These are phyloP conservation scores for Choreutis nemorana DNA, from an alignment of 2,888 invertebrate genomes.

Conservation along the genomic window DNA sequence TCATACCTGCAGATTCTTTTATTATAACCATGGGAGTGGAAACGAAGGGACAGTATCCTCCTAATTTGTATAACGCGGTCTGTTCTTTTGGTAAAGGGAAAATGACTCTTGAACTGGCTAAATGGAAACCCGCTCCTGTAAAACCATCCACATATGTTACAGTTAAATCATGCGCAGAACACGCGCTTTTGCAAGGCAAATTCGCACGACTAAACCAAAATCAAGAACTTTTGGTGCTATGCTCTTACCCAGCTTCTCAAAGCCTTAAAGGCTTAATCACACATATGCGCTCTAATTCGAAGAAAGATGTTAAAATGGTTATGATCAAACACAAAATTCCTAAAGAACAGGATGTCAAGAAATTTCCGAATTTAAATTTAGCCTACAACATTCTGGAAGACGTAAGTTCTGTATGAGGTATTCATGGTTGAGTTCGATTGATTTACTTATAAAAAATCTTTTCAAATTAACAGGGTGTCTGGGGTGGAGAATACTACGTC, in stretches of 20 bases:
- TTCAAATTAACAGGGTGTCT: constrained; percentile 16
- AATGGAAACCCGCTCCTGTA: constrained; percentile 17
- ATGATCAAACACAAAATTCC: constrained; percentile 21
- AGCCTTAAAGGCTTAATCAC: constrained; percentile 21
- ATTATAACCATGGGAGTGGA: constrained; percentile 17
- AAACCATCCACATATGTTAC: constrained; percentile 11
- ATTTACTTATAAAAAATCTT: too few species aligned
- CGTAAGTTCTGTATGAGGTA: too few species aligned
- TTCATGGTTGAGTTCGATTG: too few species aligned
- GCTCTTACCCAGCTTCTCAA: constrained; percentile 19
- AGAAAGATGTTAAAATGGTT: constrained; percentile 22
- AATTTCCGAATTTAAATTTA: constrained; percentile 24
- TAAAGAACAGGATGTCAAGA: constrained; percentile 16
- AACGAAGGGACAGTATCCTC: constrained; percentile 10
- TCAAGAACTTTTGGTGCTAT: constrained; percentile 20
- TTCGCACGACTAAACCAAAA: constrained; percentile 14
- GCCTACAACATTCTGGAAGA: constrained; percentile 21
- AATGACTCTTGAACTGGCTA: constrained; percentile 14
- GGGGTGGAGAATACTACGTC: constrained; percentile 23
- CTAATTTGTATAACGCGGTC: constrained; percentile 16
- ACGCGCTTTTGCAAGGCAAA: constrained; percentile 15
- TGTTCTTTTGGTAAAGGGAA: constrained; percentile 14
- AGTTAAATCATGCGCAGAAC: too few species aligned
- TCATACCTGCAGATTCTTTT: constrained; percentile 17
- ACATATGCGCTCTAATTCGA: too few species aligned